phyloP scores from a whole-genome alignment of 2,888 invertebrate genomes.

The Drosophila lutescens region DNA sequence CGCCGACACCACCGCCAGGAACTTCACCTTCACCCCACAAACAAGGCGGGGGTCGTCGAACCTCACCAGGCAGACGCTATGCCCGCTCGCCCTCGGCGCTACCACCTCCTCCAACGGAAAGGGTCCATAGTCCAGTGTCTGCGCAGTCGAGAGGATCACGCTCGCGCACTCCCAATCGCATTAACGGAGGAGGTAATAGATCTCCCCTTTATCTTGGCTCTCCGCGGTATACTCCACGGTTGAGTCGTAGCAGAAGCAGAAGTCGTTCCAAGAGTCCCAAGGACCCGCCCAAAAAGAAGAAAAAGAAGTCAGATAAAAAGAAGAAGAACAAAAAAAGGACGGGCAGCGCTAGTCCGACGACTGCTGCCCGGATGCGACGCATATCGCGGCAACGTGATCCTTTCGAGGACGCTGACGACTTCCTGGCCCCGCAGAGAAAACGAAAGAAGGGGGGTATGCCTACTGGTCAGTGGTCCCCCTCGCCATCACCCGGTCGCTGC shows the following conservation, averaged over 20 bases:
- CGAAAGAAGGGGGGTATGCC: conserved; percentile 36
- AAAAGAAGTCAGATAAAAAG: conserved; percentile 77
- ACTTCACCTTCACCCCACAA: conserved; percentile 38
- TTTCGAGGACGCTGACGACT: conserved; percentile 70
- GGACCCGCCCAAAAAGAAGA: conserved; percentile 76
- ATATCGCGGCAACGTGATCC: conserved; percentile 79
- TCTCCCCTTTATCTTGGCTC: conserved; percentile 54
- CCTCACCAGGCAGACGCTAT: conserved; percentile 48
- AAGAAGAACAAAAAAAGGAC: conserved; percentile 73
- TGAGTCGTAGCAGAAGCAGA: conserved; percentile 78
- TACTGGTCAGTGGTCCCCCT: conserved; percentile 81
- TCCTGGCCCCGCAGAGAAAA: conserved; percentile 75
- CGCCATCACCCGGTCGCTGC: conserved; percentile 85
- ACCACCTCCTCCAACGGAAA: conserved; percentile 44
- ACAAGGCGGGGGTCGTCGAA: conserved; percentile 28
- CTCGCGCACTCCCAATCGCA: conserved; percentile 71
- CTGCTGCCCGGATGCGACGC: conserved; percentile 61
- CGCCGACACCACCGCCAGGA: conserved; percentile 77
- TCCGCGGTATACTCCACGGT: conserved; percentile 82
- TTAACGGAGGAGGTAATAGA: conserved; percentile 65
- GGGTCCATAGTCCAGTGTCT: conserved; percentile 65
- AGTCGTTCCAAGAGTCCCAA: conserved; percentile 78
- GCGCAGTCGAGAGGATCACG: conserved; percentile 82
- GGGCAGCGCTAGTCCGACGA: conserved; percentile 67
- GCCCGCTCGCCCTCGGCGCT: conserved; percentile 66